Base-by-base conservation (phyloP, 1,140 invertebrate genomes). In the Lucilia cuprina region DNA sequence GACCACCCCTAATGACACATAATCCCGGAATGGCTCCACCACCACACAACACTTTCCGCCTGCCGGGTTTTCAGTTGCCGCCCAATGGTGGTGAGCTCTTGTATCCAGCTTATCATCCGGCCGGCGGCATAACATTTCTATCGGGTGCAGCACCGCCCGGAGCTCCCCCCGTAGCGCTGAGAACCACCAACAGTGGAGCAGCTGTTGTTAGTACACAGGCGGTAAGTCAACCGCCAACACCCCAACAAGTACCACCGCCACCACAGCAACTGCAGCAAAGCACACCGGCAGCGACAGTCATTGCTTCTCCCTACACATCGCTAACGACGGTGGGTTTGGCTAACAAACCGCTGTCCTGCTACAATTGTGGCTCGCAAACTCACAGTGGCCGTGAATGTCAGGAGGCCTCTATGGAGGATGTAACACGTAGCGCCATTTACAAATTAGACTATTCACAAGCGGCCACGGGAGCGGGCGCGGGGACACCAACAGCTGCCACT, bases 381-480 rank as follows among this genome's bases (percentile, higher is more conserved):
- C 97, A 98, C 90, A 92, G 93, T n/a, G 96, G 96, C 2, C 91
- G 93, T 84, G 96, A 97, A 55, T 98, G 97, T 90, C 95, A 95
- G 86, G 96, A 97, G 89, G 94, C 94, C 83, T 96, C 96, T 9
- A 96, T 97, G 93, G 96, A 98, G 89, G 96, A 97, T 91, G 94
- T 97, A 88, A 96, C 96, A 12, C 93, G 94, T 83, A 93, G 93
- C 75, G 93, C 93, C 82, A 92, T 92, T 82, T 95, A 94, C 87
- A 93, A 93, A 89, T 89, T 94, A 49, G 93, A 94, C 87, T 94
- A 93, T 89, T 88, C 91, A 74, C 91, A 91, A 12, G 90, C 92
- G 50, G 84, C 87, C 30, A 47, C 84, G 75, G 35, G 77, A 35
- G 55, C 86, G 21, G 83, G 85, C 34, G 82, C 82, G 49, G 82